Evolutionary conservation across 92 coral and sea anemone species (phyloP), one percentile per base, ranked within the genome.

Genomic region (Anthopleura xanthogrammica): DNA sequence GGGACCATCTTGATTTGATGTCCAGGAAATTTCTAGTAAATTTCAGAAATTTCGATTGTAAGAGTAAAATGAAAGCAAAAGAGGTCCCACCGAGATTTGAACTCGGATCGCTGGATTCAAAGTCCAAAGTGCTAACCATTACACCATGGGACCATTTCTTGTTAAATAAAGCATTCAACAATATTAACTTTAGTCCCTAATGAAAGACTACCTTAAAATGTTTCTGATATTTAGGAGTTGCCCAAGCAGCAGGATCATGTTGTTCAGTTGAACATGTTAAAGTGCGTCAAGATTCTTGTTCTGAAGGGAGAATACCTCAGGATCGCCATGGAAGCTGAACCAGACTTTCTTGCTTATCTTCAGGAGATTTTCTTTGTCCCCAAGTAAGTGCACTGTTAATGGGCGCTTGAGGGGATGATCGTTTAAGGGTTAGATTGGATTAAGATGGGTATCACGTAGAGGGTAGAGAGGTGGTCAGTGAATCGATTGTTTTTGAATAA

Each of bases 331-430:
- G 94, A 94, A 75, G 99, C 98, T 8, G 98, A 96, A 56, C 89
- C 86, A 12, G 97, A 96, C 12, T 94, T 92, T 77, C 82, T 96
- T 56, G 97, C 98, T 7, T 94, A 94, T 75, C 87, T 96, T 12
- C 99, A 96, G 75, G 99, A 94, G 86, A 91, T 94, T n/a, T 96
- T 96, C 91, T 92, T 95, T 77, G 78, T 95, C 60, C 98, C 98
- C 54, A 95, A 95, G 98, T 95, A 93, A 88, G 92, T 42, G 40
- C 23, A 11, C 17, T 1, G 70, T 23, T 39, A 6, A 2, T 60
- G 76, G 24, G 66, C 16, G 16, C 16, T 11, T 2, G 9, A 11
- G 14, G 12, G 58, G 16, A 2, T 54, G 58, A 13, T 54, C 58
- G 58, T 54, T 6, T 14, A 11, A 54, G 58, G 58, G 3, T 6